phyloP scores from a whole-genome alignment of 2,888 invertebrate genomes.

The Colletes collaris region DNA sequence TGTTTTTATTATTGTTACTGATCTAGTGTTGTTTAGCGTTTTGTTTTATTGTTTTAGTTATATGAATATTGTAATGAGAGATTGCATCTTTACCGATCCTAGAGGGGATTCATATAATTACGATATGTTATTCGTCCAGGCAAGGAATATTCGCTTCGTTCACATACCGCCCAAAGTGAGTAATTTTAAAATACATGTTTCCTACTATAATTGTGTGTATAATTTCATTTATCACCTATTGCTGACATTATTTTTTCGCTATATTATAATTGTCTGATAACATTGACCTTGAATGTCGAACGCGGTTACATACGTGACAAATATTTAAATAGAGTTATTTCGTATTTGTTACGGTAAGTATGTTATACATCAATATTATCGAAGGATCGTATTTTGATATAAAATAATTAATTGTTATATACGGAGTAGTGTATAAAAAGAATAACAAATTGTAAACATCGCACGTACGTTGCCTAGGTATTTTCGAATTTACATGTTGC shows the following conservation, averaged over 20 bases:
- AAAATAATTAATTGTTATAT: no score
- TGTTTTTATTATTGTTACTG: slow-evolving; percentile 6
- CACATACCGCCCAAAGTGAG: slow-evolving; percentile 85
- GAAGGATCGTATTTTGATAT: neutral
- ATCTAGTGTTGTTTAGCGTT: slow-evolving; percentile 7
- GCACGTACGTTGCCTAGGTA: slow-evolving; percentile 24
- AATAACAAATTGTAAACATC: neutral
- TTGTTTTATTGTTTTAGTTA: slow-evolving; percentile 82
- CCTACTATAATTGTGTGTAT: no score
- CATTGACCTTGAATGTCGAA: no score
- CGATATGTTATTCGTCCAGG: slow-evolving; percentile 86
- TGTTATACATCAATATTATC: neutral
- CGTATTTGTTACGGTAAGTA: no score
- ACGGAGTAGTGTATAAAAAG: neutral
- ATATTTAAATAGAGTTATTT: no score
- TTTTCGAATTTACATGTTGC: slow-evolving; percentile 38
- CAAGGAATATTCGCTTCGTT: slow-evolving; percentile 87
- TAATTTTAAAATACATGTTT: slow-evolving; percentile 36
- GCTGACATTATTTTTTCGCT: no score
- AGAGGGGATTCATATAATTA: slow-evolving; percentile 86
- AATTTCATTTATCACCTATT: neutral
- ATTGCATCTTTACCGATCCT: slow-evolving; percentile 87
- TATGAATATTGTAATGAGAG: slow-evolving; percentile 88
- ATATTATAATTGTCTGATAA: no score
- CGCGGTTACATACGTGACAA: no score